Percentiles rank a stretch among this genome's conserved stretches.
These are phyloP conservation scores for Stegodyphus mimosarum DNA, from an alignment of 1,140 invertebrate species.

Conservation along the genomic window DNA sequence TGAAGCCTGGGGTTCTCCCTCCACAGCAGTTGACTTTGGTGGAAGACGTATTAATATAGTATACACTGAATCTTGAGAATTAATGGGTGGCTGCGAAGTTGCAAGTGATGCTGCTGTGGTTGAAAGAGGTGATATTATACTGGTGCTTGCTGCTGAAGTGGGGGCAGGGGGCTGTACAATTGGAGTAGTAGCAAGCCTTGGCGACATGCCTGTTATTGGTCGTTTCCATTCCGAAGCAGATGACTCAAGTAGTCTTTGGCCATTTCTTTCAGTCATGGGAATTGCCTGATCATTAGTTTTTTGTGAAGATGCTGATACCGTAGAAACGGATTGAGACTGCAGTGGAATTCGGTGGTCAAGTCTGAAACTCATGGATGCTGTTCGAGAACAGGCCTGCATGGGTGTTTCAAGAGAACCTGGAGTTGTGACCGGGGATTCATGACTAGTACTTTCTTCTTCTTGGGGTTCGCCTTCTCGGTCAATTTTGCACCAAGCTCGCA, in stretches of 20 bases:
- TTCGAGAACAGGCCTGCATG: constrained; percentile 67
- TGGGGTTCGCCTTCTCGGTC: constrained; percentile 65
- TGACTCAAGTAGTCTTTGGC: constrained; percentile 30
- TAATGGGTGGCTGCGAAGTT: constrained; percentile 44
- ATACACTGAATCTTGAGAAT: constrained; percentile 75
- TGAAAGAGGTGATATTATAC: constrained; percentile 5
- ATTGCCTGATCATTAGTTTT: constrained; percentile 62
- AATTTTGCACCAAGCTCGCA: constrained; percentile 64
- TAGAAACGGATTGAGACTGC: neutral
- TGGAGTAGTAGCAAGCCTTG: constrained; percentile 12
- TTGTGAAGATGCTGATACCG: constrained; percentile 64
- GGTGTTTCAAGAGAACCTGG: constrained; percentile 88
- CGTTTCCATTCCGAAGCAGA: constrained; percentile 41
- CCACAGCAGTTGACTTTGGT: constrained; percentile 65
- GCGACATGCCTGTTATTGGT: constrained; percentile 18
- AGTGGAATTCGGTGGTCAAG: constrained; percentile 31
- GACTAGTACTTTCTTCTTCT: constrained; percentile 66
- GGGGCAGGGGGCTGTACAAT: neutral
- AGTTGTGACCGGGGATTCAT: constrained; percentile 71
- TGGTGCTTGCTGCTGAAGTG: constrained; percentile 5
- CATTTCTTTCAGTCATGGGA: constrained; percentile 65
- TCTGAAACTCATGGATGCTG: constrained; percentile 57
- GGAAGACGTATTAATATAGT: constrained; percentile 92
- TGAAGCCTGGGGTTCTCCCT: constrained; percentile 73
- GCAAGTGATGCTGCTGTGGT: constrained; percentile 1